Base-by-base conservation (phyloP, 2,888 invertebrate species). In the Paralinhomoeus sp. region DNA sequence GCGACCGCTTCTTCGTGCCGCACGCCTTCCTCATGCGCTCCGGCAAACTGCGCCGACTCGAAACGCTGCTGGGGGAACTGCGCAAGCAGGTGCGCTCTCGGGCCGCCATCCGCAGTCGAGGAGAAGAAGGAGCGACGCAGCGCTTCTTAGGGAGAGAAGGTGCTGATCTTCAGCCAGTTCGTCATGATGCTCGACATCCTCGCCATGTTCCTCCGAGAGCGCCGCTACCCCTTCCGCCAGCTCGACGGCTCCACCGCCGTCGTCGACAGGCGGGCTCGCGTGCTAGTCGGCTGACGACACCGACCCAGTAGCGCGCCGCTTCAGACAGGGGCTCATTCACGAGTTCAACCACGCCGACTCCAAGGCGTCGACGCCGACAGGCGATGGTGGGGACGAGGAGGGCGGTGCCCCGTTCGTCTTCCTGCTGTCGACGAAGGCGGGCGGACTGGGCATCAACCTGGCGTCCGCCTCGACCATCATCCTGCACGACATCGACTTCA, bases 401-500 rank as follows among this genome's bases (percentile, higher is more conserved):
- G 27, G 12, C 27, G 7, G 9, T 15, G 74, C 73, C 46, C 78
- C 87, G 55, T 85, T 84, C 65, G 72, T 83, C 54, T 91, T 91
- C 67, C 71, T 91, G 46, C 64, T 91, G 54, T 85, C 87, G 5
- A 91, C 91, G 1, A 75, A 74, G 61, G 91, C 91, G 1, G 91
- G 91, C 31, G 93, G 91, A n/a, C 71, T 87, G 42, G 87, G 87
- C 44, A 85, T 87, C 58, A 87, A 87, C 69, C 72, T 87, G 50
- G 84, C 84, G 0, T 76, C 83, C 0, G 91, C 93, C 0, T 87
- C 91, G 67, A 81, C 81, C 15, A 91, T 91, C 52, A 78, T 87
- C 55, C 78, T 93, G 50, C 89, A 93, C 64, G 93, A 93, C 61
- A 83, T 91, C 42, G 93, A 93, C 69, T 89, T 85, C 64, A 93